A percentile compares a stretch with the other conserved stretches of the same genome.
These are phyloP conservation scores for Helobdella robusta DNA, from an alignment of 2,888 invertebrate species.

Conservation along the genomic window DNA sequence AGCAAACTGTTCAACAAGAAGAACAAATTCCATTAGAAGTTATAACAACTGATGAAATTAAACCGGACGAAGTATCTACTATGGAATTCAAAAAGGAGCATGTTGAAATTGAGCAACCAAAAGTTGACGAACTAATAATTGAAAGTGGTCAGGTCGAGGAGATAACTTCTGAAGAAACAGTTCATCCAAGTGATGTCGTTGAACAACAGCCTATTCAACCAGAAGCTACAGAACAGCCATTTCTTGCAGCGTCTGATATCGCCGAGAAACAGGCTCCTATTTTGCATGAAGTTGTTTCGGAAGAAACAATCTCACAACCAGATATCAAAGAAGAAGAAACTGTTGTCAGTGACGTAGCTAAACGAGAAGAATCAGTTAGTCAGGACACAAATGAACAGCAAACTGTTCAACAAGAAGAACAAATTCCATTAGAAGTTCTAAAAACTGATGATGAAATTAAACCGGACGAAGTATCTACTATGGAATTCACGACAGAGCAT, in stretches of 20 bases:
- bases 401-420: neutral
- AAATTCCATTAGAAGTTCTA: too few relatives aligned
- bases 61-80: neutral
- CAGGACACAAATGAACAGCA: neutral
- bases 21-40: neutral
- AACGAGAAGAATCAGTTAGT: too few relatives aligned
- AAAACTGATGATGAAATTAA: neutral
- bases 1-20: neutral
- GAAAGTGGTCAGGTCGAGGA: neutral
- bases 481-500: neutral
- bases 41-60: neutral
- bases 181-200: neutral
- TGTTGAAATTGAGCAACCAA: neutral
- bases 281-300: neutral
- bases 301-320: neutral
- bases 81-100: constrained; percentile 5
- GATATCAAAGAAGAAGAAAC: neutral
- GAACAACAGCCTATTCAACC: neutral
- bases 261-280: neutral
- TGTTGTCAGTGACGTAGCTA: neutral
- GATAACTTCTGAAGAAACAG: neutral
- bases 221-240: constrained; percentile 11
- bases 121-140: neutral
- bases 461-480: neutral
- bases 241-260: neutral